Percentiles rank a stretch among this genome's conserved stretches.
phyloP scores from a whole-genome alignment of 2,888 invertebrate species.

The Papilio protenor region DNA sequence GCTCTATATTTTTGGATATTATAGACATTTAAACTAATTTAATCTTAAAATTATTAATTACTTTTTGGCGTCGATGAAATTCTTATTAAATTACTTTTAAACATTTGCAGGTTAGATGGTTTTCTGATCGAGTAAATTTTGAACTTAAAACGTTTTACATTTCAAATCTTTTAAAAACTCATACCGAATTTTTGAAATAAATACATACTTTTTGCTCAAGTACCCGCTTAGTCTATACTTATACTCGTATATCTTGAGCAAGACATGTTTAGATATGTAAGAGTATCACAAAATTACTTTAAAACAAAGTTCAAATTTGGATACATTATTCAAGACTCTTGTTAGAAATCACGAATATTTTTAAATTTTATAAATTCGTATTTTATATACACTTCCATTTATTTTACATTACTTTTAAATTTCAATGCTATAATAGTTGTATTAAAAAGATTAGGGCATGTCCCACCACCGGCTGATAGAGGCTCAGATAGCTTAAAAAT shows the following conservation, averaged over 20 bases:
- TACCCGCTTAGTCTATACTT: conserved; percentile 20
- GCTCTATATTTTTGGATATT: conserved; percentile 12
- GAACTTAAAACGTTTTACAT: neutral
- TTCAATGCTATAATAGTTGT: neutral
- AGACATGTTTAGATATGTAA: conserved; percentile 36
- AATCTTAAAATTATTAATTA: neutral
- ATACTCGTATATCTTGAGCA: conserved; percentile 40
- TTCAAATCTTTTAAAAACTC: neutral
- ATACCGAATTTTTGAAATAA: neutral
- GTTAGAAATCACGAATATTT: neutral
- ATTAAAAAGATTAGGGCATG: neutral
- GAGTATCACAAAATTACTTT: conserved; percentile 40
- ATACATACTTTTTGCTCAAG: neutral
- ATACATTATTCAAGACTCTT: conserved; percentile 2
- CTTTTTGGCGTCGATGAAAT: neutral
- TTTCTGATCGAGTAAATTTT: neutral
- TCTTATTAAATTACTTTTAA: neutral
- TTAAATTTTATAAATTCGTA: conserved; percentile 31
- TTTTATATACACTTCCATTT: conserved; percentile 4
- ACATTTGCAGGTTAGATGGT: neutral
- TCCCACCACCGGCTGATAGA: too few relatives aligned
- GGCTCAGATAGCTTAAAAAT: too few relatives aligned
- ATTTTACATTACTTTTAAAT: neutral
- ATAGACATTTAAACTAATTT: neutral
- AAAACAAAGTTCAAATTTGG: conserved; percentile 4